A percentile compares a stretch with the other conserved stretches of the same genome.
These are phyloP conservation scores for Drosophila sechellia DNA, from an alignment of 1,140 invertebrate species.

Conservation along the genomic window DNA sequence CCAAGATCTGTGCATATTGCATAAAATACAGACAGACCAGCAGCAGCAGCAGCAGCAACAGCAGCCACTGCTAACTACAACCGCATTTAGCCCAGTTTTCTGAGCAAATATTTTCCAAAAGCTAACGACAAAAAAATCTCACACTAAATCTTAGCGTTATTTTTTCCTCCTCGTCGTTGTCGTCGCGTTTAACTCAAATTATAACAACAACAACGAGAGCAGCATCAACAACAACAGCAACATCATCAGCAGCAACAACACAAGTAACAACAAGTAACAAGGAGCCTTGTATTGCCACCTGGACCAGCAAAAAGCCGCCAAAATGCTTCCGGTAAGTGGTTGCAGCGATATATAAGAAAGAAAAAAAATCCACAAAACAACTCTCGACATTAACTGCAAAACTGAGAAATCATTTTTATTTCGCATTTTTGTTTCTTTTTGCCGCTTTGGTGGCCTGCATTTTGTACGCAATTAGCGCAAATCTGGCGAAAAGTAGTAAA, in stretches of 20 bases:
- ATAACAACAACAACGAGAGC: slow-evolving; percentile 20
- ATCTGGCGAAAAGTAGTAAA: slow-evolving; percentile 44
- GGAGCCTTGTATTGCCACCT: slow-evolving; percentile 51
- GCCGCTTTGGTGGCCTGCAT: slow-evolving; percentile 28
- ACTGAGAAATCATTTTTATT: slow-evolving; percentile 47
- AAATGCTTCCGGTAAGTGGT: slow-evolving; percentile 77
- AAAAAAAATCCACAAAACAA: slow-evolving; percentile 5
- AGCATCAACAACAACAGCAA: slow-evolving; percentile 13
- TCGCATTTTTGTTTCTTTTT: slow-evolving; percentile 9
- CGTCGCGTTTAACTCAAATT: slow-evolving; percentile 46
- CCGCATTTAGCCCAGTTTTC: slow-evolving; percentile 56
- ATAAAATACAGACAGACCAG: slow-evolving; percentile 53
- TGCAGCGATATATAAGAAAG: slow-evolving; percentile 2
- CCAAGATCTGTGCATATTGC: slow-evolving; percentile 61
- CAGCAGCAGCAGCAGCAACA: slow-evolving; percentile 29
- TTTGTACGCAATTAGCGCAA: slow-evolving; percentile 55
- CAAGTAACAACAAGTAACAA: slow-evolving; percentile 40
- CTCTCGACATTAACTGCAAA: slow-evolving; percentile 27
- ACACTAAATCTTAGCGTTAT: slow-evolving; percentile 42
- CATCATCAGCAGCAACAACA: slow-evolving; percentile 7
- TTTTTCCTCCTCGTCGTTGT: slow-evolving; percentile 45
- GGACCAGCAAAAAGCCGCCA: slow-evolving; percentile 66
- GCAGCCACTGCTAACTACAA: slow-evolving; percentile 11
- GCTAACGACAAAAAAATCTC: slow-evolving; percentile 47
- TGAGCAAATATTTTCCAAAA: slow-evolving; percentile 51